These are phyloP conservation scores for Nephrotoma appendiculata DNA, from an alignment of 2,888 invertebrate genomes.

Conservation along the genomic window DNA sequence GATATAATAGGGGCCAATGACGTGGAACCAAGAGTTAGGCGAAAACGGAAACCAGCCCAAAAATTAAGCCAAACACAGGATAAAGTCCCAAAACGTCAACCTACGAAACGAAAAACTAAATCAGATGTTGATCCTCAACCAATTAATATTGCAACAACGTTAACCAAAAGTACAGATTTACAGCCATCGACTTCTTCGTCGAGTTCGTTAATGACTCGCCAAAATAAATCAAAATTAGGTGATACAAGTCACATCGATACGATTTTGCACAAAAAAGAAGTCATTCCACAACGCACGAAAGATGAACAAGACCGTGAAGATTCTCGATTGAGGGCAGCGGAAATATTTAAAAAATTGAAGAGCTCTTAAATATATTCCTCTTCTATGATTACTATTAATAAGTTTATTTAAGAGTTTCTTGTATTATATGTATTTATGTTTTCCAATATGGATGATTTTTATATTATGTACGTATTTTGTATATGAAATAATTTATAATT, in stretches of 20 bases:
- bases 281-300: slow-evolving; percentile 60
- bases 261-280: not conserved
- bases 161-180: slow-evolving; percentile 9
- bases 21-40: slow-evolving; percentile 3
- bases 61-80: not conserved
- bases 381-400: not conserved
- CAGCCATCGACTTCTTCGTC: slow-evolving; percentile 14
- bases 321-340: slow-evolving; percentile 61
- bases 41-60: not conserved
- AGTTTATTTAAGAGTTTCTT: not conserved
- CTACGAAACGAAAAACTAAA: not conserved
- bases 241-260: not conserved
- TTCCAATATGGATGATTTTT: not conserved
- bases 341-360: slow-evolving; percentile 43
- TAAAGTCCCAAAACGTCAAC: not conserved
- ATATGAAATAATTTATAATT: no score
- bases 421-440: not conserved
- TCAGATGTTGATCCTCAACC: not conserved
- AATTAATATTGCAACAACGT: not conserved
- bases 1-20: not conserved
- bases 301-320: slow-evolving; percentile 46
- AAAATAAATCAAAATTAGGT: slow-evolving; percentile 32
- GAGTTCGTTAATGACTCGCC: slow-evolving; percentile 15
- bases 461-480: no score
- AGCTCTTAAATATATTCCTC: not conserved